Evolutionary conservation across 2,888 invertebrate species (phyloP).

Genomic region (Rapana venosa): DNA sequence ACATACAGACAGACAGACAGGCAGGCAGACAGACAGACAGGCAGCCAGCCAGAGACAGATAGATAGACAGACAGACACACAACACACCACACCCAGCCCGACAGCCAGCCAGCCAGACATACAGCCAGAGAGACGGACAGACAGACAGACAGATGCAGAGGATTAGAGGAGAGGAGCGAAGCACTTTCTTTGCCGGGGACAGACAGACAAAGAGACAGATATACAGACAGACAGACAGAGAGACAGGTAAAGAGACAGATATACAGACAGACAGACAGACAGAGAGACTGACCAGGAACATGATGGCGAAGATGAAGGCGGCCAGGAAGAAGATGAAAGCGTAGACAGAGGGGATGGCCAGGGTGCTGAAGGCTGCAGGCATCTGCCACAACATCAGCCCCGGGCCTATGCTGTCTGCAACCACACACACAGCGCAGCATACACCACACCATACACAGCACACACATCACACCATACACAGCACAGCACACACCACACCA

Average conservation of each 20-base stretch:
- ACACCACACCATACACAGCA: not conserved
- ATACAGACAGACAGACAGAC: too few species aligned
- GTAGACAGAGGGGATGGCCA: constrained; percentile 65
- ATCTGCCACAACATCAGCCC: constrained; percentile 58
- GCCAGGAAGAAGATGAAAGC: constrained; percentile 67
- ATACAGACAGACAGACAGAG: not conserved
- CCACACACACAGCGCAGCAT: not conserved
- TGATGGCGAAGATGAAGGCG: constrained; percentile 67
- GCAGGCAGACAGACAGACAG: too few species aligned
- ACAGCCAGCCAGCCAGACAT: too few species aligned
- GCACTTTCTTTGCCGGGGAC: too few species aligned
- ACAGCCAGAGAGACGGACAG: too few species aligned
- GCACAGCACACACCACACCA: too few species aligned
- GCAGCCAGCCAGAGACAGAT: too few species aligned
- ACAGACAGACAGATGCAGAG: too few species aligned
- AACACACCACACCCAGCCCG: too few species aligned
- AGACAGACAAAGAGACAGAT: not conserved
- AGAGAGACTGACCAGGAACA: constrained; percentile 65
- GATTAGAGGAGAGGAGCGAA: too few species aligned
- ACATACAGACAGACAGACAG: too few species aligned
- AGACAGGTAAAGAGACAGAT: not conserved
- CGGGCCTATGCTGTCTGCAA: constrained; percentile 45
- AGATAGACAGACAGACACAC: too few species aligned
- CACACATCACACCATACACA: not conserved
- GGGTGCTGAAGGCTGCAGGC: constrained; percentile 68